Evolutionary conservation across 2,113 vertebrate species (phyloP), one percentile per base, ranked within the genome.

Genomic region (Seriola dumerili): DNA sequence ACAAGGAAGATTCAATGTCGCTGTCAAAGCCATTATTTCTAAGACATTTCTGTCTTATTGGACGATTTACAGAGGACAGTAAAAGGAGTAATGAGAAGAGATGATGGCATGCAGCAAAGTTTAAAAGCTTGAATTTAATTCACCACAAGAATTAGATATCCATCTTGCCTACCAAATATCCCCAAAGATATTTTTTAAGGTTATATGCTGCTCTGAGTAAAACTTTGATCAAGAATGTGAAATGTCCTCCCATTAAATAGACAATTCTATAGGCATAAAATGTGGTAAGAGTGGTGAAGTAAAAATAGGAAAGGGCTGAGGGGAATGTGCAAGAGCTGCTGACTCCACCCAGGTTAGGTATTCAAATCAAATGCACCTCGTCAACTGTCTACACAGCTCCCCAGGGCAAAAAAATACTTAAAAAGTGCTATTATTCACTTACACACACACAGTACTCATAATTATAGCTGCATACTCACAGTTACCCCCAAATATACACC

Each of bases 341-440:
- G 36, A 78, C 75, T 85, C 78, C 75, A 74, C 71, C 74, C 55
- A 11, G 29, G 52, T 55, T 44, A 25, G 23, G 40, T 32, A 58
- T 40, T 71, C 13, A 19, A 68, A 87, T 90, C 73, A 85, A 82
- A 68, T 8, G 1, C 80, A 89, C 75, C 71, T 88, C 25, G 13
- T 81, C 80, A 81, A 38, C 50, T 78, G 61, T 70, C 71, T 76
- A 3, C 67, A 70, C 71, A 71, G 36, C 29, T 76, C 72, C 38
- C 55, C 46, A 3, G 19, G 25, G 69, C 23, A 29, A 70, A 44
- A 52, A 52, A 48, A 57, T 54, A 23, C 36, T 64, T 3, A 48
- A 71, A 71, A 78, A 63, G 67, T 59, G 29, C 42, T 25, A 16
- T 73, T 58, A 70, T 76, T 83, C 36, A 6, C 61, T 36, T 44